phyloP scores from a whole-genome alignment of 2,797 vertebrate genomes.

The Spheniscus humboldti region DNA sequence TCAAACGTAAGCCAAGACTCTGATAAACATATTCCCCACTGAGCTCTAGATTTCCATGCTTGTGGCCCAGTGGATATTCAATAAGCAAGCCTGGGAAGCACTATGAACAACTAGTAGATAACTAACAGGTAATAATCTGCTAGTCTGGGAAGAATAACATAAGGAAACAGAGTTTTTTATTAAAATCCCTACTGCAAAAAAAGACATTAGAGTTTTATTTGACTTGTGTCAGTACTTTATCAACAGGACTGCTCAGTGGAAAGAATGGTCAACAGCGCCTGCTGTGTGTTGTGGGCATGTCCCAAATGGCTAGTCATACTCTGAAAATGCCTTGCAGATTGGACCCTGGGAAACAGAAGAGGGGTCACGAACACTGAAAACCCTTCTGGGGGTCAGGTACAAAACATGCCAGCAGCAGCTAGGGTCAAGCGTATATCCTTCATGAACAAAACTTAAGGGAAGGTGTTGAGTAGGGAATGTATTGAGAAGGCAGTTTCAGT shows the following conservation, averaged over 20 bases:
- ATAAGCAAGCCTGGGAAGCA: neutral
- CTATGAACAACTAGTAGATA: neutral
- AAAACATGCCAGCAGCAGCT: neutral
- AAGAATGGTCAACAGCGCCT: neutral
- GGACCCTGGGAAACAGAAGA: neutral
- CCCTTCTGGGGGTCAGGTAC: rapidly evolving
- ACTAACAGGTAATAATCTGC: neutral
- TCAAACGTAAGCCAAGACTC: neutral
- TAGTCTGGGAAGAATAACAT: neutral
- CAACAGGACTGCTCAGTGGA: neutral
- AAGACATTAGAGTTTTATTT: neutral
- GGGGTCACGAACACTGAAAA: neutral
- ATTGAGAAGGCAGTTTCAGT: neutral
- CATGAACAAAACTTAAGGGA: neutral
- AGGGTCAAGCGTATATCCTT: neutral
- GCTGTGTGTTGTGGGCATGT: no score
- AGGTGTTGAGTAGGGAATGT: neutral
- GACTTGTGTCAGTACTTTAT: neutral
- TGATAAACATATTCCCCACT: neutral
- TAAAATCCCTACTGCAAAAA: neutral
- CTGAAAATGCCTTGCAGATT: neutral
- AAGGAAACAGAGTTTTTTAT: neutral
- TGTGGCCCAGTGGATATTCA: neutral
- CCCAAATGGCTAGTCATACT: neutral
- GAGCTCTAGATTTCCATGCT: neutral